Percentiles rank a stretch among this genome's conserved stretches.
Evolutionary conservation across 2,888 invertebrate genomes (phyloP).

Genomic region (Dicranocentrus wangi): DNA sequence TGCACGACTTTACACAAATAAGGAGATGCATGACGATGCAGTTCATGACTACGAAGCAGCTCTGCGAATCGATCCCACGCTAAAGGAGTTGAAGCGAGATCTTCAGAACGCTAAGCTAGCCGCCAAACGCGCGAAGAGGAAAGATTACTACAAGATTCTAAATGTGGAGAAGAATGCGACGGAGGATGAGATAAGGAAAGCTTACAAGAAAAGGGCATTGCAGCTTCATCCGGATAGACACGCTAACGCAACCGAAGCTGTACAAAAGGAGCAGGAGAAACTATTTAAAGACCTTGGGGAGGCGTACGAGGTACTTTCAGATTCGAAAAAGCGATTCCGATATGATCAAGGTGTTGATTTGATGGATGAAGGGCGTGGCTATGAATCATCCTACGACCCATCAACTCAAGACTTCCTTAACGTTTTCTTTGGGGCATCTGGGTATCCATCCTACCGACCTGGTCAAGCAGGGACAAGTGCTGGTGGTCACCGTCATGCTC

Average conservation of each 20-base stretch:
- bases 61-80: constrained; percentile 65
- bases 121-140: constrained; percentile 91
- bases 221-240: constrained; percentile 94
- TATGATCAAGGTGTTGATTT: constrained; percentile 94
- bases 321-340: constrained; percentile 89
- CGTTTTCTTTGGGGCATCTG: constrained; percentile 59
- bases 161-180: constrained; percentile 88
- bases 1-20: constrained; percentile 88
- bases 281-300: constrained; percentile 98
- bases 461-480: constrained; percentile 33
- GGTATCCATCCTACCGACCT: constrained; percentile 40
- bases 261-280: constrained; percentile 92
- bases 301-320: constrained; percentile 92
- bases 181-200: constrained; percentile 95
- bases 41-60: constrained; percentile 88
- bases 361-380: constrained; percentile 79
- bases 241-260: constrained; percentile 87
- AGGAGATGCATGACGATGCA: constrained; percentile 89
- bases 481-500: constrained; percentile 24
- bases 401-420: constrained; percentile 59
- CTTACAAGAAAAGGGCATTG: constrained; percentile 91
- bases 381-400: constrained; percentile 48
- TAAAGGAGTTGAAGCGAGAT: constrained; percentile 83
- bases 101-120: constrained; percentile 91
- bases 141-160: constrained; percentile 96